A percentile compares a stretch with the other conserved stretches of the same genome.
These are phyloP conservation scores for Ernsta delagoae DNA, from an alignment of 2,888 invertebrate genomes.

Conservation along the genomic window DNA sequence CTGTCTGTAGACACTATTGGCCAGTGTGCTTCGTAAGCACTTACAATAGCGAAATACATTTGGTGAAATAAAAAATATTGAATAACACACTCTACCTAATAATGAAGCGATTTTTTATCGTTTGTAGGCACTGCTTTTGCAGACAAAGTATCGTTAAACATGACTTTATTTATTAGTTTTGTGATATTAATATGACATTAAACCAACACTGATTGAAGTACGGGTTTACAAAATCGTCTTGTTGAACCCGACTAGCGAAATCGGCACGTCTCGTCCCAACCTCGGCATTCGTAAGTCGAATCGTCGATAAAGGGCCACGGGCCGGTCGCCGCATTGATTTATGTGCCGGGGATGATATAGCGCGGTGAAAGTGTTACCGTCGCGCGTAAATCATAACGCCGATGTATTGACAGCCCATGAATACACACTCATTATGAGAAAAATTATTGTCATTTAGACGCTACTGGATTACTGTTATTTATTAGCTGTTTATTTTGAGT, in stretches of 20 bases:
- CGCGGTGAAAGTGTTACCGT: conserved; percentile 72
- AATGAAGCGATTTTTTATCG: too few relatives aligned
- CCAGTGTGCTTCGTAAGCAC: background rate
- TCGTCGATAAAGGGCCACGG: conserved; percentile 56
- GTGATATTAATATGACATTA: too few relatives aligned
- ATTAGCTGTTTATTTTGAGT: background rate
- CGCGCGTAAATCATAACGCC: conserved; percentile 72
- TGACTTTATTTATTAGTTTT: too few relatives aligned
- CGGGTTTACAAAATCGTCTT: background rate
- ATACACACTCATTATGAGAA: conserved; percentile 64
- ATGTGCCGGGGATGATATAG: conserved; percentile 62
- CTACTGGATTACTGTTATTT: conserved; percentile 36
- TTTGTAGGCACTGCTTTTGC: too few relatives aligned
- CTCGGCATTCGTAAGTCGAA: conserved; percentile 42
- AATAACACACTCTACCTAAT: too few relatives aligned
- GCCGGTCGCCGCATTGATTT: conserved; percentile 68
- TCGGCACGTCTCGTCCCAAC: conserved; percentile 36
- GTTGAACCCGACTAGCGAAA: conserved; percentile 16
- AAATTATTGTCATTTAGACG: conserved; percentile 56
- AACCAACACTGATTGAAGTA: too few relatives aligned
- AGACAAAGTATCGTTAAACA: too few relatives aligned
- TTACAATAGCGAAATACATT: too few relatives aligned
- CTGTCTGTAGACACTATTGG: too few relatives aligned
- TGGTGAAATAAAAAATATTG: too few relatives aligned
- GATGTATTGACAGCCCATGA: conserved; percentile 79